Percentiles rank a stretch among this genome's conserved stretches.
Conservation (phyloP, 2,888 invertebrate genomes). For the Eristalis tenax region DNA sequence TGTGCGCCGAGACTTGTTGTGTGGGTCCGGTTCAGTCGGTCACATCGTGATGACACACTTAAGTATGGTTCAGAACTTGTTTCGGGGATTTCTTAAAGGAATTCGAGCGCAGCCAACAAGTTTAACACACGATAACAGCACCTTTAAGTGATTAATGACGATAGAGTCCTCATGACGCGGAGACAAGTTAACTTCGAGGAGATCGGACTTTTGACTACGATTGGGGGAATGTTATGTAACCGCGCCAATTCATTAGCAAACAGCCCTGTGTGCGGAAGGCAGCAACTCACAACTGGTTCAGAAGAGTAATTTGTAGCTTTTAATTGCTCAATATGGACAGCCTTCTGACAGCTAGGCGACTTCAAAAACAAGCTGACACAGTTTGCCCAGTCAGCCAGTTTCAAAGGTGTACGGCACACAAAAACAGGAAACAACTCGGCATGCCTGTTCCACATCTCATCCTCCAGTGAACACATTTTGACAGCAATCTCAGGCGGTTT, state of each 20-base stretch:
- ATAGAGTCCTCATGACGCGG: background rate
- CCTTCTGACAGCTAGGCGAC: background rate
- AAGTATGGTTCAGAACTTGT: background rate
- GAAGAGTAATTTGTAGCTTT: background rate
- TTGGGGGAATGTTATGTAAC: too few relatives aligned
- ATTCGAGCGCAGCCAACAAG: background rate
- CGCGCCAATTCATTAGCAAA: background rate
- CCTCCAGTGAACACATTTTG: background rate
- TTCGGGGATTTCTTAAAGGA: background rate
- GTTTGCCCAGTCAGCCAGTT: conserved; percentile 9
- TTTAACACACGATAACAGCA: background rate
- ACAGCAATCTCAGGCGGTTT: background rate
- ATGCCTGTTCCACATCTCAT: conserved; percentile 24
- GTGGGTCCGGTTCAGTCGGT: background rate
- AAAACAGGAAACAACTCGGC: conserved; percentile 21
- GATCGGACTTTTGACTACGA: too few relatives aligned
- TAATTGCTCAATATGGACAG: background rate
- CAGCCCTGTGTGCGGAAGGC: background rate
- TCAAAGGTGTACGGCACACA: background rate
- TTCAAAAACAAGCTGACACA: conserved; percentile 42
- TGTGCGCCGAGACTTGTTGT: background rate
- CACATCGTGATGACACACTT: background rate
- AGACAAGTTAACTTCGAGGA: too few relatives aligned
- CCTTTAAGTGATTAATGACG: background rate
- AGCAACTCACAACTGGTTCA: background rate